phyloP scores from a whole-genome alignment of 2,113 vertebrate species.

The Vidua macroura region DNA sequence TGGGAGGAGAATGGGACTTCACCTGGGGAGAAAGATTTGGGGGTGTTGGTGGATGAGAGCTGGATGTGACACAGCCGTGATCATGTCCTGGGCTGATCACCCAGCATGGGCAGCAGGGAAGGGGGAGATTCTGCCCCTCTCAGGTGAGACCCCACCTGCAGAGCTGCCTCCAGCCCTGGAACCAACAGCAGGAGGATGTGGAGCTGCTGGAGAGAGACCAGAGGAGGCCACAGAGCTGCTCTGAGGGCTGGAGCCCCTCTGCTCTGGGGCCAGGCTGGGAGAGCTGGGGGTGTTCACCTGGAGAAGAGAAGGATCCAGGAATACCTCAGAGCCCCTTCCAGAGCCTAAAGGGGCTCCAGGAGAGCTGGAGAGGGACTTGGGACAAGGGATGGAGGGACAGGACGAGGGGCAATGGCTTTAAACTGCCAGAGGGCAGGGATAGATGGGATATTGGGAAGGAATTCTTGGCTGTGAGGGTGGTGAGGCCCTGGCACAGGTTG shows the following conservation, averaged over 20 bases:
- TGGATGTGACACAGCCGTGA: background rate
- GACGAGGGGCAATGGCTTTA: background rate
- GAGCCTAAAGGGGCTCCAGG: background rate
- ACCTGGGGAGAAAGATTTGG: background rate
- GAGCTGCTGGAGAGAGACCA: background rate
- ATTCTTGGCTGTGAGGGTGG: rapidly evolving
- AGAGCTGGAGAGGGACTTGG: background rate
- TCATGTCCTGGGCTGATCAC: background rate
- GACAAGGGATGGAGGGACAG: background rate
- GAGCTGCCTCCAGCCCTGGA: background rate
- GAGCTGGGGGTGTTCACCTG: background rate
- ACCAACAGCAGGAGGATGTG: rapidly evolving
- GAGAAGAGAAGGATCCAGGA: background rate
- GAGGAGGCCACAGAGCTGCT: rapidly evolving
- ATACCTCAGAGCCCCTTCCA: background rate
- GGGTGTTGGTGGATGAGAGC: background rate
- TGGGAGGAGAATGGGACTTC: background rate
- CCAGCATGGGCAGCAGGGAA: rapidly evolving
- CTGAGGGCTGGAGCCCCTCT: background rate
- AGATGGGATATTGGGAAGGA: background rate
- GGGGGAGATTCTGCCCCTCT: rapidly evolving
- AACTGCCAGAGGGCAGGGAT: rapidly evolving
- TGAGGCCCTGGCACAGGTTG: rapidly evolving
- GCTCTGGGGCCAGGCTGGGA: background rate
- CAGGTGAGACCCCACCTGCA: background rate